Evolutionary conservation across 2,797 vertebrate species (phyloP), one percentile per base, ranked within the genome.

Genomic region (Cyprinella venusta): DNA sequence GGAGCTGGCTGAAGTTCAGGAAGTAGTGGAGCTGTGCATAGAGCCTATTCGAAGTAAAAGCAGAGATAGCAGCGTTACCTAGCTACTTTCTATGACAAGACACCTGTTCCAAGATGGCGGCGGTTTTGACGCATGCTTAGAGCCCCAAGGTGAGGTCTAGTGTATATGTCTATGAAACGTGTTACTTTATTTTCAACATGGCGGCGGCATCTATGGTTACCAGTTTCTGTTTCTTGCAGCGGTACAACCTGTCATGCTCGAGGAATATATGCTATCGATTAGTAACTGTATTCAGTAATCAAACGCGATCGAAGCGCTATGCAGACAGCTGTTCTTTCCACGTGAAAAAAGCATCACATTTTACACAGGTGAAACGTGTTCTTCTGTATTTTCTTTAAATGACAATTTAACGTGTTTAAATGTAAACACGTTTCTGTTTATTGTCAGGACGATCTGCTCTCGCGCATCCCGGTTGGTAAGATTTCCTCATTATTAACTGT

Each of bases 391-490:
- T 30, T 30, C 26, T 30, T 30, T 30, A 30, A 30, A 30, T 30
- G 1, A 30, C 26, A 30, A 30, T 30, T 30, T 30, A 30, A 30
- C 26, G 26, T 30, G 26, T 30, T 30, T 30, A 30, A 30, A 30
- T 30, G 1, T 13, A 2, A 61, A 61, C n/a, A 21, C 18, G 24
- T 45, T 2, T 19, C 36, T 52, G 15, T 40, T 1, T 13, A 75
- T 84, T 89, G 81, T 61, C 86, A 95, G 94, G 91, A 87, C 1
- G 13, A 26, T 45, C 81, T 56, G 7, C 30, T 70, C 64, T 70
- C 92, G 13, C 86, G 87, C 65, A 83, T 95, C 85, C 94, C 94
- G 88, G 77, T 94, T 2, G 95, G 94, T 95, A 93, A 56, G 45
- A 33, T 54, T n/a, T 33, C 3, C 15, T 18, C n/a, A 59, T 18